phyloP scores from a whole-genome alignment of 2,888 invertebrate species.

The Orgyia antiqua region DNA sequence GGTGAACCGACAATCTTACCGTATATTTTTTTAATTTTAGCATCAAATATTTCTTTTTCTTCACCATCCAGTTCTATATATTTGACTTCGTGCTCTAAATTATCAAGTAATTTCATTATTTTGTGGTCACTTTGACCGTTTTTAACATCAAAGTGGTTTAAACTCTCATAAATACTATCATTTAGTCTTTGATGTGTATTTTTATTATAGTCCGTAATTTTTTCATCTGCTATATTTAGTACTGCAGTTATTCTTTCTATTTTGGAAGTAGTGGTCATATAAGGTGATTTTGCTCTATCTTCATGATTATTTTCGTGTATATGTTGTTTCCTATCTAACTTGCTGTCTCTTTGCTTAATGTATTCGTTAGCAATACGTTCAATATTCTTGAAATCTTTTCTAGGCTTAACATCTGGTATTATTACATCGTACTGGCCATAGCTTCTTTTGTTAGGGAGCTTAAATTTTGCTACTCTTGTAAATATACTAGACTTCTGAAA shows the following conservation, averaged over 20 bases:
- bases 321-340: slow-evolving; percentile 2
- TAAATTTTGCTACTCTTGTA: slow-evolving; percentile 27
- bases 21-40: slow-evolving; percentile 55
- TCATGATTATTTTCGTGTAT: neutral
- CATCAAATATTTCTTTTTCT: slow-evolving; percentile 49
- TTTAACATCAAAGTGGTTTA: slow-evolving; percentile 14
- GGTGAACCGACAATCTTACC: slow-evolving; percentile 34
- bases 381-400: slow-evolving; percentile 41
- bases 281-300: slow-evolving; percentile 2
- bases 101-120: slow-evolving; percentile 44
- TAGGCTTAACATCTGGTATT: slow-evolving; percentile 37
- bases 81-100: slow-evolving; percentile 49
- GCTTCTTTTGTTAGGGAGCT: slow-evolving; percentile 19
- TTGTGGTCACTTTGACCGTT: slow-evolving; percentile 37
- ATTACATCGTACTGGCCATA: slow-evolving; percentile 7
- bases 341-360: slow-evolving; percentile 20
- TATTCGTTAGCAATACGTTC: slow-evolving; percentile 41
- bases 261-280: slow-evolving; percentile 3
- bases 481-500: slow-evolving; percentile 38
- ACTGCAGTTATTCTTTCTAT: slow-evolving; percentile 14
- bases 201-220: slow-evolving; percentile 25
- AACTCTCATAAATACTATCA: slow-evolving; percentile 3
- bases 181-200: slow-evolving; percentile 16
- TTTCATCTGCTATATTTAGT: slow-evolving; percentile 29
- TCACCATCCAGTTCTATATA: slow-evolving; percentile 38